Evolutionary conservation across 2,113 vertebrate genomes (phyloP), one percentile per base, ranked within the genome.

Genomic region (Anoura caudifer): DNA sequence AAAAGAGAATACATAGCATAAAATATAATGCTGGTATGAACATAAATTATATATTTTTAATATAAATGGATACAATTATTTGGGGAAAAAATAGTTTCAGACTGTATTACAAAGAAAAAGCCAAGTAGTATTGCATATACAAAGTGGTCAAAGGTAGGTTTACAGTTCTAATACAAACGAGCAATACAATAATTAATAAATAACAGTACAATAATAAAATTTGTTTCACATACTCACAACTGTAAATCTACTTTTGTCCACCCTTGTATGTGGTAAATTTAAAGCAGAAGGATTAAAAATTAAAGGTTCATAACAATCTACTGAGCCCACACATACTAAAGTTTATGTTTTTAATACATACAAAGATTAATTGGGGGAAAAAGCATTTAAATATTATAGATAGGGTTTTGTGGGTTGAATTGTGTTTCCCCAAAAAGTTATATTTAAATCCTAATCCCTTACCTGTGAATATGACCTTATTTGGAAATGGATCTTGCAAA

Each of bases 201-300:
- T 75, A 75, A 31, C 14, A 75, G 47, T 16, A 33, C 7, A 75
- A 47, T 16, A 75, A 19, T 75, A 75, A 75, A 75, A 43, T 69
- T n/a, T 36, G 41, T 75, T 75, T 75, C 16, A 8, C 8, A 47
- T 75, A 33, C 41, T 45, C 72, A 75, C 72, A 45, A 31, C 41
- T 75, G 41, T 45, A 45, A 45, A 31, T 24, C 24, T 43, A 43
- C 3, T 3, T 73, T 73, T 73, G 12, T 24, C 70, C 6, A 26
- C 12, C 5, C 38, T 26, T 14, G 1, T 45, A 10, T 38, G 22
- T 80, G 26, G 28, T 80, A 79, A 87, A 83, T 45, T n/a, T 76
- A 61, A 76, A n/a, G 24, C 19, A 96, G 91, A 80, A 87, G 73
- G 4, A 67, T 96, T 83, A 33, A 90, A 80, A 80, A 22, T 84